Base-by-base conservation (phyloP, 2,797 vertebrate genomes). In the Bothrops alternatus region DNA sequence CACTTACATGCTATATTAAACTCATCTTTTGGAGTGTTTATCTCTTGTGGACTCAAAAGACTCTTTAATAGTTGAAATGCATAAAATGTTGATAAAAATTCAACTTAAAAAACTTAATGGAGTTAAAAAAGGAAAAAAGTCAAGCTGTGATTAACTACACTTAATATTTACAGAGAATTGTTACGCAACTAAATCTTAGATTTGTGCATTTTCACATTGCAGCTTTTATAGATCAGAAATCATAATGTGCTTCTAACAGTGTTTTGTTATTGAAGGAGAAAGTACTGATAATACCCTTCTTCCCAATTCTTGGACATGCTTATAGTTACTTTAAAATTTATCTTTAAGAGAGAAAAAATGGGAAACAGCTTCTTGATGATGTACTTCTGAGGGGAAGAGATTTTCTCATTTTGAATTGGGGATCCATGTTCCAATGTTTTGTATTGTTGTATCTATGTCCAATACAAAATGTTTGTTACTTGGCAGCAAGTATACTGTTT, bases 21-120 rank as follows among this genome's bases (percentile, higher is more conserved):
- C 89, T 87, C 57, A 69, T 91, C 57, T 88, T 91, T 93, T 89
- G 65, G 57, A 91, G 63, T 91, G 63, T 63, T 26, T 28, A 18
- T 37, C 69, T 50, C 86, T 13, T 56, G 32, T 90, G 90, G 63
- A 89, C 6, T 26, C 56, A 61, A 90, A 91, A 91, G 90, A 73
- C 7, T 42, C 73, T 78, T 78, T 78, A 78, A 90, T 94, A 61
- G 26, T 88, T 88, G 63, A 87, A 93, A 87, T 23, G 10, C 89
- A 61, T 25, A 94, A 86, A 37, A 10, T 89, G 63, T 93, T 93
- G 28, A 91, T 82, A 18, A 73, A 93, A 89, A 23, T 92, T 95
- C 87, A 92, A 28, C 5, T 90, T 47, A n/a, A n/a, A 55, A 23
- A 90, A 60, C 2, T 69, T 73, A 73, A 37, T 73, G n/a, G 16